Evolutionary conservation across 2,113 vertebrate genomes (phyloP).

Genomic region (Perca fluviatilis): DNA sequence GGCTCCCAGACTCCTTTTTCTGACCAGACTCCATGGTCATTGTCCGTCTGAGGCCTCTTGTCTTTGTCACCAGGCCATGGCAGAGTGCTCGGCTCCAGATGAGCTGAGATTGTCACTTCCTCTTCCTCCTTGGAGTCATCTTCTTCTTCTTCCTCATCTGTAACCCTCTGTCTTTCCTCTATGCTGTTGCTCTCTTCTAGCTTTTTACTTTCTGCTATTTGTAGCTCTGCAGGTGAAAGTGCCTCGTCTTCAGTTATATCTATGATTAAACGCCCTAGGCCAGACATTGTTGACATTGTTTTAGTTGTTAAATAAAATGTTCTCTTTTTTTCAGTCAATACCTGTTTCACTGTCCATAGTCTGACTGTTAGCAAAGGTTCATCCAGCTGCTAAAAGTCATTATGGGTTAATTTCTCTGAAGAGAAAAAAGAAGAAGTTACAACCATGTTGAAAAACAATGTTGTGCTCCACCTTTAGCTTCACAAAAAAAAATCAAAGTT

Average conservation of each 20-base stretch:
- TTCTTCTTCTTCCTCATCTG: conserved; percentile 2
- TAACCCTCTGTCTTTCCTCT: background rate
- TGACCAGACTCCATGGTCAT: conserved; percentile 19
- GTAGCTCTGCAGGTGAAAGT: conserved; percentile 18
- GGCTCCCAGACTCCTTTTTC: conserved; percentile 23
- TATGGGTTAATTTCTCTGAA: conserved; percentile 35
- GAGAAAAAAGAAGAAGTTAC: background rate
- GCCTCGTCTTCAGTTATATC: conserved; percentile 10
- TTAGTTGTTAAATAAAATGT: background rate
- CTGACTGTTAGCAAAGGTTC: conserved; percentile 20
- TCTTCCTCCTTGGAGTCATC: conserved; percentile 8
- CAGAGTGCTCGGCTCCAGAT: conserved; percentile 66
- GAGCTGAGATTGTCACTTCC: conserved; percentile 38
- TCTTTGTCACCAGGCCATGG: conserved; percentile 65
- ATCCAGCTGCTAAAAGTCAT: conserved; percentile 24
- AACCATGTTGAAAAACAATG: background rate
- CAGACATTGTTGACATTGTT: conserved; percentile 61
- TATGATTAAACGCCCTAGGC: background rate
- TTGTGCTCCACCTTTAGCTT: background rate
- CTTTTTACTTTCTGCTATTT: conserved; percentile 9
- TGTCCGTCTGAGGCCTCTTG: conserved; percentile 17
- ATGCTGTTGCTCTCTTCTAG: background rate
- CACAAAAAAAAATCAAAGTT: conserved; percentile 40
- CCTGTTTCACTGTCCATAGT: background rate
- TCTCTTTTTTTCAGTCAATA: background rate